Percentiles rank a stretch among this genome's conserved stretches.
phyloP scores from a whole-genome alignment of 30 jellyfish, hydroid and myxozoan genomes.

The Pelagia noctiluca region DNA sequence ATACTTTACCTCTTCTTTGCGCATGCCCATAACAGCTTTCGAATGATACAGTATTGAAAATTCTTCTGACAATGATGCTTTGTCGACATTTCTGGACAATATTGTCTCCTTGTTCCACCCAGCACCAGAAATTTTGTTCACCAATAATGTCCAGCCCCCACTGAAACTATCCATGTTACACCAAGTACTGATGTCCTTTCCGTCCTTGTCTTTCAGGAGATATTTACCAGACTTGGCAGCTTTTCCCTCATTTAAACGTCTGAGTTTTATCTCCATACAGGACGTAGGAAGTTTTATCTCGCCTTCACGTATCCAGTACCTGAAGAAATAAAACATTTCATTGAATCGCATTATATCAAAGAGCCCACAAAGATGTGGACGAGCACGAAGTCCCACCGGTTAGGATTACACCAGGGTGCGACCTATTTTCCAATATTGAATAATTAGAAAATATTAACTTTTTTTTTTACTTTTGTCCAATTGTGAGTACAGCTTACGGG shows the following conservation, averaged over 20 bases:
- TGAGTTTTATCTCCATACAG: conserved; percentile 49
- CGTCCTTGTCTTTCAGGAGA: conserved; percentile 28
- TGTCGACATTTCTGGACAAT: conserved; percentile 4
- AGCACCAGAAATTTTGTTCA: conserved; percentile 28
- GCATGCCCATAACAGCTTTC: conserved; percentile 50
- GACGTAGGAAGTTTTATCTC: conserved; percentile 54
- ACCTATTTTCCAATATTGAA: no score
- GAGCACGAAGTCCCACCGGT: background rate
- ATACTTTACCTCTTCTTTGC: conserved; percentile 70
- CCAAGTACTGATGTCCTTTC: conserved; percentile 51
- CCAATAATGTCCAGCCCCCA: conserved; percentile 90
- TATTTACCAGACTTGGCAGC: conserved; percentile 44
- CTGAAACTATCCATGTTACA: conserved; percentile 82
- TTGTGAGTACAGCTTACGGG: no score
- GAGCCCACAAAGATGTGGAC: no score
- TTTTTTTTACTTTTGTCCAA: no score
- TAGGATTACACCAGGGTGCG: no score
- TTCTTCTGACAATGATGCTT: conserved; percentile 27
- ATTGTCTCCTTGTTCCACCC: conserved; percentile 62
- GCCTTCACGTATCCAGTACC: conserved; percentile 94
- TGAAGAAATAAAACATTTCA: background rate
- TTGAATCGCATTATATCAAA: no score
- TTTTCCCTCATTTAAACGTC: conserved; percentile 18
- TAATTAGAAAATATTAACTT: no score
- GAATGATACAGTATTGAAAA: conserved; percentile 58